These are phyloP conservation scores for Poeciliopsis paucimaculata DNA, from an alignment of 2,797 vertebrate genomes.

Conservation along the genomic window DNA sequence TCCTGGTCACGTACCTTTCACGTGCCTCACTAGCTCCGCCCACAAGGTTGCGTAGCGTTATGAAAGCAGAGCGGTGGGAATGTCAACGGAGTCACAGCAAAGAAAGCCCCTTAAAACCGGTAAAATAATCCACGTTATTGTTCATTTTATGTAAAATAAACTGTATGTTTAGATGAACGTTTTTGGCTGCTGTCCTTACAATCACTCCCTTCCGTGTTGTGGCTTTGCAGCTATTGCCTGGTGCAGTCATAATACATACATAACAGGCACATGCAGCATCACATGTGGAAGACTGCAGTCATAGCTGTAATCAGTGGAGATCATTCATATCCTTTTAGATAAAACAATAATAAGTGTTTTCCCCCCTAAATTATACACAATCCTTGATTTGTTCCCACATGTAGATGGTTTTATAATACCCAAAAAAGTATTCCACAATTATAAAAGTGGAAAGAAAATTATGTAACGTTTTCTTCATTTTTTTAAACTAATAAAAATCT, in stretches of 20 bases:
- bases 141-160: background rate
- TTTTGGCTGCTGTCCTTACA: background rate
- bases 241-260: background rate
- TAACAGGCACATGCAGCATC: constrained; percentile 18
- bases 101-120: constrained; percentile 4
- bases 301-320: background rate
- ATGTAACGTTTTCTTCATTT: background rate
- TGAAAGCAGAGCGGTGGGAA: constrained; percentile 42
- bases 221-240: background rate
- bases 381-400: background rate
- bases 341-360: background rate
- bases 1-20: constrained; percentile 8
- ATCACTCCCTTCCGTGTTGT: background rate
- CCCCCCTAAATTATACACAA: background rate
- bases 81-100: background rate
- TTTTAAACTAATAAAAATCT: background rate
- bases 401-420: background rate
- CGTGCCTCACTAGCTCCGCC: constrained; percentile 31
- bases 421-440: background rate
- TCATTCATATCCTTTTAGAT: background rate
- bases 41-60: constrained; percentile 21
- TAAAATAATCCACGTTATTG: constrained; percentile 21
- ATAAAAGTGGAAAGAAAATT: background rate
- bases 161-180: too few species aligned
- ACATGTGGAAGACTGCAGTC: background rate